phyloP scores from a whole-genome alignment of 2,888 invertebrate genomes.

The Itoplectis maculator region DNA sequence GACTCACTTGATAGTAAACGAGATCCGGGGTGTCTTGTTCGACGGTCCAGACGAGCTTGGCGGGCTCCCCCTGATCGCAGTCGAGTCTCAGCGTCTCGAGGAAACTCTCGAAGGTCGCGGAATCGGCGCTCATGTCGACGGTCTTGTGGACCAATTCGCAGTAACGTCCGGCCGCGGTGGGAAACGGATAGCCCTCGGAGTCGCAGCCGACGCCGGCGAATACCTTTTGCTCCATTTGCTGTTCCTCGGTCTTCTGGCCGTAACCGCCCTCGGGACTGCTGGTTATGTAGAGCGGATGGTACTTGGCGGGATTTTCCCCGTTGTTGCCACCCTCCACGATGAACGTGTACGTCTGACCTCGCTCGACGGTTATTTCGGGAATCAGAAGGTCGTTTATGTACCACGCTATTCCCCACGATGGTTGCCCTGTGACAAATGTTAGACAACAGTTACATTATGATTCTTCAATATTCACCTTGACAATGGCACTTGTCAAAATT shows the following conservation, averaged over 20 bases:
- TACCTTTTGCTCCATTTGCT: conserved; percentile 90
- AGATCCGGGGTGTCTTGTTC: conserved; percentile 92
- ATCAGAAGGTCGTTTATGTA: conserved; percentile 96
- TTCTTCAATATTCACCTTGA: not conserved
- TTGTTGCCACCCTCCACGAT: conserved; percentile 94
- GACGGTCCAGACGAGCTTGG: conserved; percentile 93
- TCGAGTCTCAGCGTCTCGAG: conserved; percentile 90
- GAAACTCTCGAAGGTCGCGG: conserved; percentile 92
- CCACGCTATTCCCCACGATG: conserved; percentile 96
- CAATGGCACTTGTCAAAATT: not conserved
- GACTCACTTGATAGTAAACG: conserved; percentile 94
- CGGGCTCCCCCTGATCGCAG: conserved; percentile 92
- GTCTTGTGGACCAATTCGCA: conserved; percentile 95
- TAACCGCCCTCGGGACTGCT: conserved; percentile 94
- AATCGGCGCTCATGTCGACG: conserved; percentile 89
- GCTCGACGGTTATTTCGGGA: conserved; percentile 94
- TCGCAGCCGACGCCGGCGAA: conserved; percentile 94
- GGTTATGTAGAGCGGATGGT: conserved; percentile 97
- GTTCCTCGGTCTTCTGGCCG: conserved; percentile 90
- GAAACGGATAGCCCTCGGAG: conserved; percentile 91
- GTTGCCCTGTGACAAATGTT: conserved; percentile 85
- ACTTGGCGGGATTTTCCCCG: conserved; percentile 91
- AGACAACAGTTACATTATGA: not conserved
- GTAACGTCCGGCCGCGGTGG: conserved; percentile 93
- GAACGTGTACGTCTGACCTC: conserved; percentile 95